phyloP scores from a whole-genome alignment of 1,140 invertebrate genomes.

The Drosophila simulans region DNA sequence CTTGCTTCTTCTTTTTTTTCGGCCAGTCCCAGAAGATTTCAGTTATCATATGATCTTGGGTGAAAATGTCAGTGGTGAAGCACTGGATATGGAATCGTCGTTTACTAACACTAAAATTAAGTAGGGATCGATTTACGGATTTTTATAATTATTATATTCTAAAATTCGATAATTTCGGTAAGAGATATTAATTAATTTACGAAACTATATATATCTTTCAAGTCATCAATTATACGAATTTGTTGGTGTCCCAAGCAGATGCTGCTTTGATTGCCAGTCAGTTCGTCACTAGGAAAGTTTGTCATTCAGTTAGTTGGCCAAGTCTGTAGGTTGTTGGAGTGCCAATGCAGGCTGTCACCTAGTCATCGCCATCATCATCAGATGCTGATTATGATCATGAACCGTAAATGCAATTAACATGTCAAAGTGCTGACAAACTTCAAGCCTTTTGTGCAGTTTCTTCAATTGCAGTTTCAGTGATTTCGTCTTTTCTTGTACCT shows the following conservation, averaged over 20 bases:
- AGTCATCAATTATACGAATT: too few relatives aligned
- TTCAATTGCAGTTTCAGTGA: slow-evolving; percentile 46
- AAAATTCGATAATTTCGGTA: too few relatives aligned
- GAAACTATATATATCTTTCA: background rate
- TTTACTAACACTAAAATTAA: background rate
- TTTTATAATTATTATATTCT: too few relatives aligned
- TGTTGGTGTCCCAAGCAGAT: background rate
- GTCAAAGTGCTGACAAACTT: slow-evolving; percentile 72
- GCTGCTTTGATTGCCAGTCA: slow-evolving; percentile 28
- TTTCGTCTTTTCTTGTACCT: slow-evolving; percentile 11
- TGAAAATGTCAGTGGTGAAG: slow-evolving; percentile 18
- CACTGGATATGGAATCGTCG: slow-evolving; percentile 10
- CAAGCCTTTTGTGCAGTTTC: slow-evolving; percentile 51
- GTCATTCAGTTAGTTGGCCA: slow-evolving; percentile 12
- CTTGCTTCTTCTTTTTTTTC: background rate
- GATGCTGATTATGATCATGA: slow-evolving; percentile 47
- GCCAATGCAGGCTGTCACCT: slow-evolving; percentile 49
- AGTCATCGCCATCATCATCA: slow-evolving; percentile 37
- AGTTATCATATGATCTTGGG: slow-evolving; percentile 17
- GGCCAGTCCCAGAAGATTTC: slow-evolving; percentile 31
- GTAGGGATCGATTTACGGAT: too few relatives aligned
- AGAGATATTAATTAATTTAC: too few relatives aligned
- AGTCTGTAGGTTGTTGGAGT: slow-evolving; percentile 33
- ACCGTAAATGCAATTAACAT: slow-evolving; percentile 72
- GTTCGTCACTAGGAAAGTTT: slow-evolving; percentile 11